Percentiles rank a stretch among this genome's conserved stretches.
These are phyloP conservation scores for Lysandra coridon DNA, from an alignment of 2,888 invertebrate species.

Conservation along the genomic window DNA sequence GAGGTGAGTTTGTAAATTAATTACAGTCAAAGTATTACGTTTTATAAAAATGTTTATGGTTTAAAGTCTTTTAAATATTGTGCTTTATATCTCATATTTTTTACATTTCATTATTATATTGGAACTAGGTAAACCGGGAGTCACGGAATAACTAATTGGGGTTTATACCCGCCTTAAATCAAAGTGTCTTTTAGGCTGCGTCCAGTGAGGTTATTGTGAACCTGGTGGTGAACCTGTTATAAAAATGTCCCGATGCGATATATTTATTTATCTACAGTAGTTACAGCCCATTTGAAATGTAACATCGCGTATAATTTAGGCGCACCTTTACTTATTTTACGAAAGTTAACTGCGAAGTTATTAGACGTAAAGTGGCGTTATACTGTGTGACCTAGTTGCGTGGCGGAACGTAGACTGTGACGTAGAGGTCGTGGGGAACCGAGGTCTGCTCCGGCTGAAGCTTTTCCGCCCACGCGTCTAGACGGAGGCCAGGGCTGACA, in stretches of 20 bases:
- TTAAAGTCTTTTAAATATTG: too few relatives aligned
- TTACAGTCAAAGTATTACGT: too few relatives aligned
- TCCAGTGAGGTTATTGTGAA: background rate
- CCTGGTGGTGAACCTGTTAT: too few relatives aligned
- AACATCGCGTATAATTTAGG: background rate
- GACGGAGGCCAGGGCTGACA: background rate
- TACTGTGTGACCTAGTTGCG: conserved; percentile 19
- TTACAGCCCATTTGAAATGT: background rate
- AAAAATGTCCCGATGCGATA: too few relatives aligned
- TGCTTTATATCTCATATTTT: too few relatives aligned
- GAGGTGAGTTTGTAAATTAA: too few relatives aligned
- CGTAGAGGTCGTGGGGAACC: conserved; percentile 24
- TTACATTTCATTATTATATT: too few relatives aligned
- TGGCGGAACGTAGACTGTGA: background rate
- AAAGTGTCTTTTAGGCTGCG: background rate
- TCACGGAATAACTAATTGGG: too few relatives aligned
- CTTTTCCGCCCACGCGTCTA: conserved; percentile 29
- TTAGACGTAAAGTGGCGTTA: background rate
- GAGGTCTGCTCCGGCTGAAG: background rate
- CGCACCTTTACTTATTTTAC: background rate
- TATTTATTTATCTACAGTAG: background rate
- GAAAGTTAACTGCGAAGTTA: conserved; percentile 13
- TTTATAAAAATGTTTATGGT: too few relatives aligned
- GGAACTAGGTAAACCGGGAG: too few relatives aligned
- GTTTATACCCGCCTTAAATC: background rate